Base-by-base conservation (phyloP, 1,140 invertebrate species). In the Penaeus japonicus region DNA sequence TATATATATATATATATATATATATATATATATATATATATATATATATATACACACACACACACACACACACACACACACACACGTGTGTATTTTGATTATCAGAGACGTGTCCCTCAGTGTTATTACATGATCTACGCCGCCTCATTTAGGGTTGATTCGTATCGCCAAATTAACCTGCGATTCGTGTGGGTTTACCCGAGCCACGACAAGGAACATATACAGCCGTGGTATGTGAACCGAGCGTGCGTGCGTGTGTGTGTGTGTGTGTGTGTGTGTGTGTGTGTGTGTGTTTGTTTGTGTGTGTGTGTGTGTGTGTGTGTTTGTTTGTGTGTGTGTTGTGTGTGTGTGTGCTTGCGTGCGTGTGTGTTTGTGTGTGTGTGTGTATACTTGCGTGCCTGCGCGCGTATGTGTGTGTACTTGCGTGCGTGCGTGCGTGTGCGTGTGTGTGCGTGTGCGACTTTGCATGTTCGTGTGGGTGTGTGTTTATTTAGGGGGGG, bases 1-100 rank as follows among this genome's bases (percentile, higher is more conserved):
- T n/a, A 77, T n/a, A 24, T n/a, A 77, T n/a, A 77, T n/a, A 24
- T n/a, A 77, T n/a, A 77, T n/a, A 24, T n/a, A 77, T n/a, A 77
- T n/a, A 24, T n/a, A 77, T n/a, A 77, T n/a, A 24, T n/a, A 77
- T n/a, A 77, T n/a, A 24, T n/a, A 77, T n/a, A 77, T n/a, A 24
- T n/a, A 77, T 17, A 77, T n/a, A 24, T n/a, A 77, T n/a, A 77
- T n/a, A 24, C 73, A 77, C 73, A 77, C 73, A 24, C 73, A 77
- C 73, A 77, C 32, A 7, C 24, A 30, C 3, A 30, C 24, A 3
- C 3, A 77, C 73, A 77, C 32, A 5, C 73, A 39, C 32, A 77
- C 73, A 24, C 24, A 77, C 73, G 4, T 24, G 73, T 24, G 7
- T 18, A 12, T 75, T 75, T 22, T 24, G 15, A 22, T 27, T 30